These are phyloP conservation scores for Pholis gunnellus DNA, from an alignment of 2,113 vertebrate genomes.

Conservation along the genomic window DNA sequence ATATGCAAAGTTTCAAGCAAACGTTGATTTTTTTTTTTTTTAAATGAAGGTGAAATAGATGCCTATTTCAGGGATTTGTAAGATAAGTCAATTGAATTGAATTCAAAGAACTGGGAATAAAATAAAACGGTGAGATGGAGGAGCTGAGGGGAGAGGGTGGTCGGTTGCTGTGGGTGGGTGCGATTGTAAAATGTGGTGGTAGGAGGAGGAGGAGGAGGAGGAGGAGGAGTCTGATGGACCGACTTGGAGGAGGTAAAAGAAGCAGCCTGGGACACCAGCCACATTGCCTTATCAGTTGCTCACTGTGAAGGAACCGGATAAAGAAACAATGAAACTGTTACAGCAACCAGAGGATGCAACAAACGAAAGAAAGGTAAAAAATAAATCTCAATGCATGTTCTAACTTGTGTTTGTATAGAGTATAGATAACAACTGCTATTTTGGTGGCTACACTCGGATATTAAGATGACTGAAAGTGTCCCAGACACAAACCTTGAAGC, in stretches of 20 bases:
- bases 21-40: background rate
- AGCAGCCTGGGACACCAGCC: rapidly evolving
- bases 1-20: background rate
- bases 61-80: background rate
- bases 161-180: background rate
- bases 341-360: constrained; percentile 42
- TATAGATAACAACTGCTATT: background rate
- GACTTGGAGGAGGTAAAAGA: background rate
- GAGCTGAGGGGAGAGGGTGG: background rate
- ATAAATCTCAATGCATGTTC: background rate
- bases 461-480: background rate
- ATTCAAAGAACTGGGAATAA: background rate
- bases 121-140: background rate
- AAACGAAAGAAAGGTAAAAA: constrained; percentile 73
- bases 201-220: constrained; percentile 26
- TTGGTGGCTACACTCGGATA: background rate
- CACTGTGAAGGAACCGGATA: constrained; percentile 17
- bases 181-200: background rate
- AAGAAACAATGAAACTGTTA: constrained; percentile 52
- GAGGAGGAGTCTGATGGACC: constrained; percentile 22
- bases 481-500: too few relatives aligned
- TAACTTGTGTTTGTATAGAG: background rate
- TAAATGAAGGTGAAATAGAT: too few relatives aligned
- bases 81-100: background rate
- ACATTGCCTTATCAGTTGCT: constrained; percentile 3